Evolutionary conservation across 2,113 vertebrate genomes (phyloP).

Genomic region (Pitta sordida): DNA sequence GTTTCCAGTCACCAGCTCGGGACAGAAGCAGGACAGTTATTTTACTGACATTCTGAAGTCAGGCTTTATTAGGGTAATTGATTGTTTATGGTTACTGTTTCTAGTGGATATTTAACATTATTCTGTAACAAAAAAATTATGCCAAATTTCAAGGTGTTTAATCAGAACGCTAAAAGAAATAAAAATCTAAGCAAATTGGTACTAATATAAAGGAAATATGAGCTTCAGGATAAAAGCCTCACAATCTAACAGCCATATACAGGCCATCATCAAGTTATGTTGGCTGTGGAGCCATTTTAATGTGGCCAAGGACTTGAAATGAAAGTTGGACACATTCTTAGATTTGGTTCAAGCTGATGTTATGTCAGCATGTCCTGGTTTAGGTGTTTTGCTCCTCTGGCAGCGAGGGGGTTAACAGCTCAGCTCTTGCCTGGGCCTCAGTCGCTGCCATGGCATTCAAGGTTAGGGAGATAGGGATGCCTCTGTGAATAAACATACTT

Average conservation of each 20-base stretch:
- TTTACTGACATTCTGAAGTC: neutral
- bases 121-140: neutral
- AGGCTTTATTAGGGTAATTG: neutral
- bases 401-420: too few relatives aligned
- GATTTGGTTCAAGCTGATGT: neutral
- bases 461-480: too few relatives aligned
- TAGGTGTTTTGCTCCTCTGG: too few relatives aligned
- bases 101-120: neutral
- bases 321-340: neutral
- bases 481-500: too few relatives aligned
- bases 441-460: too few relatives aligned
- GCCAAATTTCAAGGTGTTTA: neutral
- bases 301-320: neutral
- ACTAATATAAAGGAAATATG: neutral
- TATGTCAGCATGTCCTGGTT: too few relatives aligned
- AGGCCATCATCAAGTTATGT: neutral
- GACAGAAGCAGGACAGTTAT: neutral
- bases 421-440: too few relatives aligned
- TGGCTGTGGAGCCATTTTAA: neutral
- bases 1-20: neutral
- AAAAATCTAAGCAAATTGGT: neutral
- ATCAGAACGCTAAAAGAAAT: neutral
- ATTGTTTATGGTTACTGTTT: neutral
- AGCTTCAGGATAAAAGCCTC: neutral
- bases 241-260: neutral